Conservation (phyloP, 1,140 invertebrate genomes). For the Asbolus verrucosus region DNA sequence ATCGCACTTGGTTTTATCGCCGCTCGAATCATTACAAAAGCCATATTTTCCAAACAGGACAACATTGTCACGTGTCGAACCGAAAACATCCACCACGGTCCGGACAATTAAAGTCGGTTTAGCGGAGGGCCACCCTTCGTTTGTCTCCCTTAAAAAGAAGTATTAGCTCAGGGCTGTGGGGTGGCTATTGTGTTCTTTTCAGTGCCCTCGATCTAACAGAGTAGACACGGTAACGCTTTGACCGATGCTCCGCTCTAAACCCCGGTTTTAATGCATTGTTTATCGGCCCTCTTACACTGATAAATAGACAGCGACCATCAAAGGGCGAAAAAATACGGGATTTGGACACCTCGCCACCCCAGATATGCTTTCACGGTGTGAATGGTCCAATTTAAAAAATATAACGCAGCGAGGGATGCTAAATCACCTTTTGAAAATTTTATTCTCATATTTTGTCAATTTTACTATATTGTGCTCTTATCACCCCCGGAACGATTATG, state of each 20-base stretch:
- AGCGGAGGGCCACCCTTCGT: constrained; percentile 33
- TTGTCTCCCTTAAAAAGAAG: constrained; percentile 31
- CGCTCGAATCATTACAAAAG: too few relatives aligned
- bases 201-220: constrained; percentile 28
- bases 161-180: constrained; percentile 31
- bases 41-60: too few relatives aligned
- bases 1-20: too few relatives aligned
- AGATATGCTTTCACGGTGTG: too few relatives aligned
- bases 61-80: constrained; percentile 44
- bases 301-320: constrained; percentile 40
- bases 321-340: constrained; percentile 21
- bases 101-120: constrained; percentile 48
- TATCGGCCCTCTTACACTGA: constrained; percentile 38
- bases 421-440: too few relatives aligned
- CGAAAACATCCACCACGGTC: constrained; percentile 25
- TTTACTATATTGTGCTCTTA: too few relatives aligned
- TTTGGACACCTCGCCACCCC: constrained; percentile 37
- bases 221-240: constrained; percentile 37
- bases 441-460: too few relatives aligned
- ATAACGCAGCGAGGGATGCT: too few relatives aligned
- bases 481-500: too few relatives aligned
- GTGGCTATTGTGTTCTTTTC: constrained; percentile 32
- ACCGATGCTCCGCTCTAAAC: constrained; percentile 37
- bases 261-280: constrained; percentile 38
- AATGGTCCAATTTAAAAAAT: too few relatives aligned